Evolutionary conservation across 2,888 invertebrate genomes (phyloP).

Genomic region (Drosophila merina): DNA sequence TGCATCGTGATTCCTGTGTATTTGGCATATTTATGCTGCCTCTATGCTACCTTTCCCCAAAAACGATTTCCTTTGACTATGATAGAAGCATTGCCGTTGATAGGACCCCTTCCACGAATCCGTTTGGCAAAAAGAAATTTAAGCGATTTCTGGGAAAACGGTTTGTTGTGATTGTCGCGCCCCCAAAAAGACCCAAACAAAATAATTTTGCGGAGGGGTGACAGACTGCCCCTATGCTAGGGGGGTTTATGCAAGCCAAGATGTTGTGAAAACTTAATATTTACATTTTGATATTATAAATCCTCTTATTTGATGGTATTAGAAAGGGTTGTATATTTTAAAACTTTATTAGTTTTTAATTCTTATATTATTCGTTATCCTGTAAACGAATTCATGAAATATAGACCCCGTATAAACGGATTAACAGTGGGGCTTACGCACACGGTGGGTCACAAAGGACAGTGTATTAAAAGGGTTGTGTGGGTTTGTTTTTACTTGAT

Average conservation of each 20-base stretch:
- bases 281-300: too few relatives aligned
- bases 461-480: background rate
- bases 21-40: constrained; percentile 41
- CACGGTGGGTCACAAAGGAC: constrained; percentile 51
- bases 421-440: constrained; percentile 19
- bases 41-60: constrained; percentile 33
- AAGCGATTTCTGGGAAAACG: constrained; percentile 33
- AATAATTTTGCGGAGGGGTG: constrained; percentile 29
- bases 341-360: too few relatives aligned
- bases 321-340: too few relatives aligned
- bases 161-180: constrained; percentile 34
- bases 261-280: background rate
- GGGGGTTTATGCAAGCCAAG: background rate
- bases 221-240: constrained; percentile 12
- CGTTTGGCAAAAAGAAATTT: constrained; percentile 33
- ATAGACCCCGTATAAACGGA: background rate
- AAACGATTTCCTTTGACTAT: constrained; percentile 35
- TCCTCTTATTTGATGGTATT: too few relatives aligned
- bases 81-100: constrained; percentile 10
- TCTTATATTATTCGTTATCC: too few relatives aligned
- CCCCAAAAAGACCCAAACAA: constrained; percentile 14
- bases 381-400: background rate
- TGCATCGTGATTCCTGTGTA: constrained; percentile 20
- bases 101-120: constrained; percentile 26
- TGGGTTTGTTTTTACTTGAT: too few relatives aligned